Base-by-base conservation (phyloP, 2,113 vertebrate species). In the Dicerorhinus sumatrensis region DNA sequence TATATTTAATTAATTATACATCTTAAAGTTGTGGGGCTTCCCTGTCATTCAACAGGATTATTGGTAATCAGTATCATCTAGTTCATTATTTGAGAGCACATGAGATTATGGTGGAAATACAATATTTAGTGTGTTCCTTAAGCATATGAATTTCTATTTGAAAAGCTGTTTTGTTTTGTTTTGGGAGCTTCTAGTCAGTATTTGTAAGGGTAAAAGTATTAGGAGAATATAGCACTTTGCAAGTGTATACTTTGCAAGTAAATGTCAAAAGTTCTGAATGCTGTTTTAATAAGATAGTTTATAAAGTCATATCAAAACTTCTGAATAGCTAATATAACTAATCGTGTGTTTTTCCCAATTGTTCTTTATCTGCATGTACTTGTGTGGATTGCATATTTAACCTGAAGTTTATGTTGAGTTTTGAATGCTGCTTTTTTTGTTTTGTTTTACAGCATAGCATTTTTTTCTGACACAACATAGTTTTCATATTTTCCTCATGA, bases 1-100 rank as follows among this genome's bases (percentile, higher is more conserved):
- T 18, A 76, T 69, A 56, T 81, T 95, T 85, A 70, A 63, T 73
- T 86, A 76, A 69, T 42, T 89, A 42, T 62, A 23, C 42, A 69
- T 73, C 31, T 72, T 89, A 33, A 82, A 72, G n/a, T 62, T 89
- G 16, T 54, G 25, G 29, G 39, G 29, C 51, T 87, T 86, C 36
- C 82, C 48, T 51, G 1, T 56, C n/a, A 79, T 91, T 96, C 39
- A 60, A 6, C 29, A 63, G 51, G 33, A 58, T 95, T 91, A 31
- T 79, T 86, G 54, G 23, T 31, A 17, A 46, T 76, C 63, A 60
- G 27, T 39, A 25, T 82, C 9, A 90, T 29, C 60, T 58, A 48
- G 11, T 91, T 76, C 33, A 81, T 82, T 93, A 67, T 77, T 69
- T 94, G 60, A 94, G 48, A 92, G 46, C 10, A 84, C 31, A 29